Base-by-base conservation (phyloP, 2,888 invertebrate genomes). In the Apamea sordens region DNA sequence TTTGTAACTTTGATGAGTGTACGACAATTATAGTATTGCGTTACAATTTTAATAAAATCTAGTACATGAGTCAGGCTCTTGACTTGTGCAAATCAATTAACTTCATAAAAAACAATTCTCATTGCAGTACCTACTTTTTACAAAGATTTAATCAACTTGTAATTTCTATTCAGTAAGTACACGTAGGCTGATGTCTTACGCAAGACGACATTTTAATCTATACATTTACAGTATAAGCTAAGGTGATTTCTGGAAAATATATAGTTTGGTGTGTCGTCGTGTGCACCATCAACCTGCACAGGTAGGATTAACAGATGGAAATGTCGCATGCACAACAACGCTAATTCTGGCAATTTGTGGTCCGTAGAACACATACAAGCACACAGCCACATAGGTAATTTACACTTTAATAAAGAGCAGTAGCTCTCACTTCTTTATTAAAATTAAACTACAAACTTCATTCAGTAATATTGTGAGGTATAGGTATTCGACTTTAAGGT, bases 41-140 rank as follows among this genome's bases (percentile, higher is more conserved):
- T 56, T 53, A 44, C 28, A 36, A n/a, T 67, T 61, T 36, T 53
- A 67, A 68, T 36, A 28, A 15, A 61, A 78, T 68, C 36, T 78
- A 63, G 84, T 36, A 47, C 78, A 63, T 83, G 67, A 61, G 32
- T 77, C 50, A 44, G 47, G 24, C 41, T 59, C 56, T 59, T 15
- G 56, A 59, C 11, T 50, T 50, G 8, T 50, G 7, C 6, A 36
- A 28, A 11, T 64, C 13, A 73, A 69, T 68, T 36, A 59, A 21
- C 18, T 50, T 63, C 28, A 21, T 18, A 32, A 24, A 63, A 24
- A 4, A 7, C 63, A 28, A 36, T 53, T 47, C 21, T 76, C 36
- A 7, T 36, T 61, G 21, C 47, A 75, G n/a, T 73, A 18, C 7
- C 24, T 50, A n/a, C 7, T 5, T 21, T n/a, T 36, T 44, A 32